Evolutionary conservation across 2,113 vertebrate genomes (phyloP), one percentile per base, ranked within the genome.

Genomic region (Mystacornis crossleyi): DNA sequence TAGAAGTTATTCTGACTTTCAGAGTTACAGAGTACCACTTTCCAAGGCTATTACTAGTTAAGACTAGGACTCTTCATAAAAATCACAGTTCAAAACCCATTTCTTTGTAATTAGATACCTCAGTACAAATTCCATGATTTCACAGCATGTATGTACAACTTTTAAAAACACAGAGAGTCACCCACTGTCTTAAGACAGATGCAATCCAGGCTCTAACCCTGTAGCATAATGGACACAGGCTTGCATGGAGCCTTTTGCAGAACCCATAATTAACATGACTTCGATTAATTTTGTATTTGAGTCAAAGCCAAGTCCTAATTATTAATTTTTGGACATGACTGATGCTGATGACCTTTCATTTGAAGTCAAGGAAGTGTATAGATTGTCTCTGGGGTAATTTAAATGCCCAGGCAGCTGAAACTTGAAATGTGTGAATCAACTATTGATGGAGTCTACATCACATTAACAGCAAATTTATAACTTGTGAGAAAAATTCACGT

Each of bases 261-360:
- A 69, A 67, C 40, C 45, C 61, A 12, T 36, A 55, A 36, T 61
- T 81, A 85, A 81, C 29, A 36, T 13, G 5, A 24, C 16, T 84
- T 25, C 4, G 5, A 38, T 70, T 91, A 18, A 79, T 87, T 95
- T 81, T 51, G 20, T 18, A 60, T 79, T 81, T 10, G 5, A 87
- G n/a, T 47, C 20, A 84, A 87, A 93, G 45, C 25, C 80, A 96
- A 66, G 36, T 82, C 83, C 48, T 79, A 81, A 67, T 91, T 79
- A 89, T 77, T 91, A 78, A 79, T 70, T 90, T 91, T 67, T 58
- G 65, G 87, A 71, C 61, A 71, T 72, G 60, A 81, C 61, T 65
- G 70, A 93, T 81, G 84, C 31, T 87, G 87, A 93, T 53, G 74
- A 87, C 87, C 74, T 85, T 79, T 67, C 36, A 79, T 85, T 71